Conservation (phyloP, 2,888 invertebrate genomes). For the Bombylius discolor region DNA sequence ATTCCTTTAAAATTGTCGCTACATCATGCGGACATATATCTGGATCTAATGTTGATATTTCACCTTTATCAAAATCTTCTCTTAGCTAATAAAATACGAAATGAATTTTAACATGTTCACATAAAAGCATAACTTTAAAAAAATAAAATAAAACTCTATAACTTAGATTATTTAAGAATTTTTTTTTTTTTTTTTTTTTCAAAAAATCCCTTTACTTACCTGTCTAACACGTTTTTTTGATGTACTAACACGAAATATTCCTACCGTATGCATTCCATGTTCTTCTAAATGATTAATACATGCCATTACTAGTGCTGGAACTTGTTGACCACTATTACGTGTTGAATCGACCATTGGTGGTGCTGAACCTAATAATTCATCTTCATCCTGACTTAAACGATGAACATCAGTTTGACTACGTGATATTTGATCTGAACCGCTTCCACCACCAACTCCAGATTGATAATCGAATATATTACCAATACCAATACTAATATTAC, state of each 20-base stretch:
- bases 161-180: neutral
- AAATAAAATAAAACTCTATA: neutral
- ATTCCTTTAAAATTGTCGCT: constrained; percentile 85
- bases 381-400: constrained; percentile 32
- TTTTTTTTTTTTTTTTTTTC: too few species aligned
- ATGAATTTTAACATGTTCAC: too few species aligned
- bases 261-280: constrained; percentile 70
- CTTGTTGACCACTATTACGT: constrained; percentile 34
- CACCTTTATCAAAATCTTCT: constrained; percentile 80
- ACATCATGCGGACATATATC: constrained; percentile 88
- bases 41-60: constrained; percentile 55
- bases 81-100: constrained; percentile 48
- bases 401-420: constrained; percentile 41
- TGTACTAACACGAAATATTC: constrained; percentile 83
- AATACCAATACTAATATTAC: neutral
- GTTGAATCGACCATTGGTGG: constrained; percentile 19
- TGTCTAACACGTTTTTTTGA: constrained; percentile 86
- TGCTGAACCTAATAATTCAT: constrained; percentile 30
- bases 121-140: neutral
- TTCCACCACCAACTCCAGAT: constrained; percentile 5
- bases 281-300: constrained; percentile 72
- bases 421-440: constrained; percentile 19
- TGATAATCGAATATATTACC: neutral
- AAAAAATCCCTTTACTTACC: constrained; percentile 39
- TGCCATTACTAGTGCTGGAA: constrained; percentile 64